Conservation (phyloP, 2,797 vertebrate genomes). For the Silurus lanzhouensis region DNA sequence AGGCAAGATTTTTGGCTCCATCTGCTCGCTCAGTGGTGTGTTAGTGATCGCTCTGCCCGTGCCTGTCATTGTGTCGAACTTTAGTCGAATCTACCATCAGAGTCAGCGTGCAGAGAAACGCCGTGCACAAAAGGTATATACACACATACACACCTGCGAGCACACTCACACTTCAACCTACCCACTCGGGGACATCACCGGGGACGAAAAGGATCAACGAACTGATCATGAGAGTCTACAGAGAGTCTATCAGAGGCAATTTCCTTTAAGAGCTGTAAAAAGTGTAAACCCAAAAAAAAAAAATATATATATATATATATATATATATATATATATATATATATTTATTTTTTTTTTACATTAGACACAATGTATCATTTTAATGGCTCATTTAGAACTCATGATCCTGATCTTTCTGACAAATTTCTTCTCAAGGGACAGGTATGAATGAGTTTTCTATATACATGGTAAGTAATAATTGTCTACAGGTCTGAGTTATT, state of each 20-base stretch:
- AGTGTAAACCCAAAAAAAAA: background rate
- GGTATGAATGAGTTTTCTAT: too few species aligned
- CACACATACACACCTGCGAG: background rate
- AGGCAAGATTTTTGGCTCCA: conserved; percentile 93
- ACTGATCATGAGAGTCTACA: background rate
- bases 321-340: too few species aligned
- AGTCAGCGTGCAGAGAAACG: conserved; percentile 94
- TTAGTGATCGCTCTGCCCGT: conserved; percentile 94
- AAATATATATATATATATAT: too few species aligned
- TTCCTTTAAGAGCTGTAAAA: background rate
- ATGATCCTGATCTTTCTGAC: background rate
- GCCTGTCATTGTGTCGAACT: conserved; percentile 96
- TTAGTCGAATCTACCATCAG: conserved; percentile 97
- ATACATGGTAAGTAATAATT: too few species aligned
- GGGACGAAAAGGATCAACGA: background rate
- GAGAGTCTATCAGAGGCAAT: too few species aligned
- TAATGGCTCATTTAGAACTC: background rate
- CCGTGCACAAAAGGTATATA: conserved; percentile 86
- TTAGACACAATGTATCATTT: background rate
- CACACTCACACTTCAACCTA: background rate
- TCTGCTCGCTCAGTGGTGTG: conserved; percentile 93
- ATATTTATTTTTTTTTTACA: background rate
- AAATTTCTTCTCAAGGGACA: too few species aligned
- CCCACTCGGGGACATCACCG: background rate
- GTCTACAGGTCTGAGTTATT: too few species aligned